phyloP scores from a whole-genome alignment of 2,113 vertebrate species.

The Tamias sibiricus region DNA sequence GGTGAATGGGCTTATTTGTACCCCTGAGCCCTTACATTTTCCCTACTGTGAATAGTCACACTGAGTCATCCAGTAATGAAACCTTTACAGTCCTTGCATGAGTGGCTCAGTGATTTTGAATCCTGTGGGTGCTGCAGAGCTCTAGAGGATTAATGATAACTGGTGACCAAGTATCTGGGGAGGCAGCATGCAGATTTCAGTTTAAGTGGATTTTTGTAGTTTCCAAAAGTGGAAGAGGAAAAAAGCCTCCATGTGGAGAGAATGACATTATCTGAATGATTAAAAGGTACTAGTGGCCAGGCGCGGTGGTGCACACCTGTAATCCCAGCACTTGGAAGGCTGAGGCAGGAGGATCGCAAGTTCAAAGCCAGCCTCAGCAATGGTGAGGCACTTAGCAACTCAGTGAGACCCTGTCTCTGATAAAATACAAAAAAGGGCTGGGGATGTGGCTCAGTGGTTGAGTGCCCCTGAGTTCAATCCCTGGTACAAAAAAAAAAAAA shows the following conservation, averaged over 20 bases:
- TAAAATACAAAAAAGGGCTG: too few species aligned
- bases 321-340: too few species aligned
- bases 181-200: not conserved
- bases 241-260: not conserved
- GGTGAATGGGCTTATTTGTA: not conserved
- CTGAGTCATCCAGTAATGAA: not conserved
- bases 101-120: not conserved
- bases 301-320: too few species aligned
- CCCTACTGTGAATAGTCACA: not conserved
- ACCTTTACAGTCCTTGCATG: not conserved
- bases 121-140: not conserved
- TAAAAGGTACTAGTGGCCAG: not conserved
- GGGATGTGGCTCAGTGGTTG: too few species aligned
- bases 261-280: not conserved
- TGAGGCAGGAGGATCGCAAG: too few species aligned
- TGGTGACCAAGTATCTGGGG: not conserved
- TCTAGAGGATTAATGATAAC: not conserved
- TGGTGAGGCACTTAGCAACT: too few species aligned
- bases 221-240: not conserved
- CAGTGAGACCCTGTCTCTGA: too few species aligned
- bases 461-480: too few species aligned
- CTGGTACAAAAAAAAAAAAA: too few species aligned
- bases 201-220: not conserved
- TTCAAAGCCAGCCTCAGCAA: too few species aligned
- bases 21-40: not conserved